Evolutionary conservation across 2,113 vertebrate species (phyloP), one percentile per base, ranked within the genome.

Genomic region (Tupaia tana): DNA sequence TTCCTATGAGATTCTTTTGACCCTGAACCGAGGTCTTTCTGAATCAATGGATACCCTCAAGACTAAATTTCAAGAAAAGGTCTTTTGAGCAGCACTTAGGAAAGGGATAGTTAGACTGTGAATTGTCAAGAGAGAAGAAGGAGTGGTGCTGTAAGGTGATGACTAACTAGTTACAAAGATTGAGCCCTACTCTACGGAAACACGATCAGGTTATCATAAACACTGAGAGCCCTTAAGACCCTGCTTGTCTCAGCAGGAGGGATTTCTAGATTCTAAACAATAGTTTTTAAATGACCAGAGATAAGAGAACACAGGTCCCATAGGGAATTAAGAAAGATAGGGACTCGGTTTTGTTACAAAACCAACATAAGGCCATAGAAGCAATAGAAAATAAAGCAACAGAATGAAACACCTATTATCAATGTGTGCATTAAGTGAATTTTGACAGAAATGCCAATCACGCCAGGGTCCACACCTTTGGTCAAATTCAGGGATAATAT

Each of bases 11-110:
- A 71, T 82, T 78, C 86, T 86, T 69, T 9, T 96, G 97, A 97
- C 96, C 96, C 95, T 85, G 95, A 98, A 95, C 95, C 54, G 29
- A 83, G 89, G 77, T 82, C 95, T 94, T 74, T 86, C 29, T 7
- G 29, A 95, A 95, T 96, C 95, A 95, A 80, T 93, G 89, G 90
- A 75, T 77, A 71, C 89, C 83, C 91, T 69, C 1, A 86, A 94
- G 96, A 91, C 92, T 93, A 73, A 19, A 89, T 97, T 95, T 95
- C 95, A 95, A 73, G 92, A 89, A 77, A 95, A 94, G 73, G 80
- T 86, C 89, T 96, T 93, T 88, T 56, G 19, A 74, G 86, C 29
- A 66, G 80, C 75, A 83, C 66, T 86, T 54, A 78, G 59, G 61
- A 89, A 90, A n/a, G 20, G 79, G 31, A 13, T 89, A n/a, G 74